Evolutionary conservation across 2,888 invertebrate genomes (phyloP), one percentile per base, ranked within the genome.

Genomic region (Scaptomyza caliginosa): DNA sequence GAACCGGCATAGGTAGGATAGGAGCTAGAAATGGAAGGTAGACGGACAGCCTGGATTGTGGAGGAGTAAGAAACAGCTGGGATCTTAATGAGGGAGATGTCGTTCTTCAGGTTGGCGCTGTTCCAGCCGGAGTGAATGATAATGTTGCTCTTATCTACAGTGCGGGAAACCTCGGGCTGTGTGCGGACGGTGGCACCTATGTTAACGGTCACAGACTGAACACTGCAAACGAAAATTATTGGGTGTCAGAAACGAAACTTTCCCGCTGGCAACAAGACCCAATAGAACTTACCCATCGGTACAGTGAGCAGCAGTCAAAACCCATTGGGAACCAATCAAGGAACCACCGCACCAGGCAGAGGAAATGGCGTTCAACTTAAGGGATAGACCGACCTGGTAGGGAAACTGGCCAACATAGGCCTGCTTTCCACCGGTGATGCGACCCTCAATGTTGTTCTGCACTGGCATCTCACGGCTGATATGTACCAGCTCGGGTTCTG

Each of bases 91-190:
- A 89, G 49, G 3, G 84, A 76, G 52, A 89, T 89, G 45, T 89
- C 89, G 70, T 89, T 83, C 11, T 19, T 43, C 46, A 82, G 43
- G 32, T 11, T 74, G 6, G 1, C 5, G 49, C 48, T 60, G 67
- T 80, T 76, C 72, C 75, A 89, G 17, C 78, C 77, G 28, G 90
- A 87, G 74, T 92, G 92, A 21, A 91, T 89, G 55, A 89, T 79
- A 56, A 89, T 67, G 38, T 56, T 4, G 11, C 40, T 32, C 23
- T 55, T 70, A 3, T 39, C 0, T 0, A 81, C 77, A 17, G 65
- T 60, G 26, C 28, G 4, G 32, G 57, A 72, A 10, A 73, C 28
- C 24, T 74, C 75, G 30, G 87, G 54, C 8, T 71, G 56, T 24
- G 80, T 88, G 17, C 90, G 88, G n/a, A 59, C 54, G 26, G 86